Evolutionary conservation across 2,113 vertebrate species (phyloP), one percentile per base, ranked within the genome.

Genomic region (Paradisaea rubra): DNA sequence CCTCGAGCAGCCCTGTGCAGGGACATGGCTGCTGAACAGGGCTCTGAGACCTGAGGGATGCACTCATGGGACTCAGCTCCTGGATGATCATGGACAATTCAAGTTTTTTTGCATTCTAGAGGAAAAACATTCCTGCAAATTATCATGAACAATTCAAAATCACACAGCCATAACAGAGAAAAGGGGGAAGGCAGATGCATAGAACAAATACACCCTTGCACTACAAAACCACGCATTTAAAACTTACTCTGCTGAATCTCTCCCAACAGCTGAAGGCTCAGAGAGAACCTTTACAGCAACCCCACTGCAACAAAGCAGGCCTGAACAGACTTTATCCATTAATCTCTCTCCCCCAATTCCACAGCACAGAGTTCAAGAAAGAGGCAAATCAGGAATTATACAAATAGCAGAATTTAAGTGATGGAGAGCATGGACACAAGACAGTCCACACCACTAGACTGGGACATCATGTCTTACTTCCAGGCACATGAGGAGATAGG

Each of bases 1-100:
- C 31, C 35, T 21, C 0, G 0, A 42, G 42, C 59, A 35, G 7
- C 42, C 20, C 44, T 4, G 3, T 0, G 21, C n/a, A 13, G 28
- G 53, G 56, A 13, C 54, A 3, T 0, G 0, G 50, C 35, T 1
- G 6, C 70, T 17, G 16, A 45, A 19, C 44, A 14, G 88, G 15
- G 1, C 54, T 47, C 28, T 12, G 7, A 13, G 61, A 35, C 27
- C 53, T 5, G 39, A 27, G 20, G 41, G 21, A 16, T 6, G 22
- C 13, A 2, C 25, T 31, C 39, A 39, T 1, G 3, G 30, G 44
- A 57, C 37, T n/a, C 30, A 4, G 53, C 2, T 14, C 81, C 37
- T 22, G 21, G 20, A 37, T 16, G 15, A 20, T 25, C 24, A 61
- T 25, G 15, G 22, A 76, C 41, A 76, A 39, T 17, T 42, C 17